phyloP scores from a whole-genome alignment of 2,113 vertebrate genomes.

The Ictalurus punctatus region DNA sequence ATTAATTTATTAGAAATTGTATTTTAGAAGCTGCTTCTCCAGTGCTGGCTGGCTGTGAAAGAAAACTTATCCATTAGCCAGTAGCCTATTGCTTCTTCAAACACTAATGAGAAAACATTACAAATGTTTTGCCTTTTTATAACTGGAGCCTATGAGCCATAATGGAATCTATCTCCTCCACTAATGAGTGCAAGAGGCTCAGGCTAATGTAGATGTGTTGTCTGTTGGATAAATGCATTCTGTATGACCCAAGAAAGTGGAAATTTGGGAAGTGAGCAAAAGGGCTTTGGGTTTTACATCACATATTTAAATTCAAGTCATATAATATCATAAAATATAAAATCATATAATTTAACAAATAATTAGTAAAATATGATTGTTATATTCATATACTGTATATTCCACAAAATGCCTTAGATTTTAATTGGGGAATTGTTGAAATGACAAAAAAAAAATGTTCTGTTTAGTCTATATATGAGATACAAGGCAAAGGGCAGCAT shows the following conservation, averaged over 20 bases:
- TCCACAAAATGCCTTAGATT: background rate
- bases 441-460: background rate
- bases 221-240: slow-evolving; percentile 17
- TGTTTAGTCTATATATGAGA: background rate
- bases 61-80: background rate
- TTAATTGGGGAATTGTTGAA: background rate
- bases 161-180: background rate
- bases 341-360: background rate
- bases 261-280: background rate
- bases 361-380: background rate
- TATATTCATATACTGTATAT: background rate
- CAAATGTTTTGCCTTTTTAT: slow-evolving; percentile 25
- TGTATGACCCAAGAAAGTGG: background rate
- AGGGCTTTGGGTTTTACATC: background rate
- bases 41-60: background rate
- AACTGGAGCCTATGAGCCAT: background rate
- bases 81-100: background rate
- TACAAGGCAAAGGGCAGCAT: background rate
- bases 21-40: background rate
- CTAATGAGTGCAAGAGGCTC: slow-evolving; percentile 16
- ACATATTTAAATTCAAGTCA: background rate
- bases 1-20: slow-evolving; percentile 9
- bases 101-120: slow-evolving; percentile 23
- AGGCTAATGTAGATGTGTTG: slow-evolving; percentile 5
- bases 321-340: background rate